Evolutionary conservation across 1,140 invertebrate species (phyloP).

Genomic region (Temnothorax longispinosus): DNA sequence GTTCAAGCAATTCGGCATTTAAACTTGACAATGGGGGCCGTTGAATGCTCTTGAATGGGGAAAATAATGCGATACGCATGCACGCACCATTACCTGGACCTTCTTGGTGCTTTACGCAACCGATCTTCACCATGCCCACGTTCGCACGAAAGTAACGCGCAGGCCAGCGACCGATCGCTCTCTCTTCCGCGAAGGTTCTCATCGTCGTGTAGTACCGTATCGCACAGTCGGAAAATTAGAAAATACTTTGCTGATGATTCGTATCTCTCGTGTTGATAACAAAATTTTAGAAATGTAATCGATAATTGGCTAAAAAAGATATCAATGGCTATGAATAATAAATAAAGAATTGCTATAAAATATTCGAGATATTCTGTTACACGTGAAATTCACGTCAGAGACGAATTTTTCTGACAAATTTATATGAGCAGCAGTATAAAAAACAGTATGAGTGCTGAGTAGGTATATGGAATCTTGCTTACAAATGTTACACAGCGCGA

Average conservation of each 20-base stretch:
- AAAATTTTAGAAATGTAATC: neutral
- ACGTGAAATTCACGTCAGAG: neutral
- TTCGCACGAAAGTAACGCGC: slow-evolving; percentile 60
- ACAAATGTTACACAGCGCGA: neutral
- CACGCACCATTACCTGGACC: slow-evolving; percentile 60
- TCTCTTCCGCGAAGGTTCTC: slow-evolving; percentile 76
- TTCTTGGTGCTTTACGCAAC: slow-evolving; percentile 69
- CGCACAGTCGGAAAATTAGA: slow-evolving; percentile 19
- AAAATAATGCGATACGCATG: slow-evolving; percentile 72
- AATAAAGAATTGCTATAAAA: neutral
- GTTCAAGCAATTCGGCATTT: slow-evolving; percentile 75
- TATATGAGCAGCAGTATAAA: neutral
- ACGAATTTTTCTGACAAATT: neutral
- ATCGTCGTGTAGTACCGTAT: slow-evolving; percentile 34
- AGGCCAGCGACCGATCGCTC: slow-evolving; percentile 68
- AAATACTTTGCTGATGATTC: neutral
- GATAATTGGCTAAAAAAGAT: neutral
- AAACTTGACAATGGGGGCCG: slow-evolving; percentile 82
- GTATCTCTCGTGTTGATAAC: neutral
- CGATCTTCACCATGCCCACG: slow-evolving; percentile 47
- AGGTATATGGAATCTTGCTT: neutral
- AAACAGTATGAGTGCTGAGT: neutral
- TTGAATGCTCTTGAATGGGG: slow-evolving; percentile 77
- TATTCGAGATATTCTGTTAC: neutral
- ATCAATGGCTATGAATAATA: neutral